Conservation (phyloP, 2,113 vertebrate species). For the Microcebus murinus region DNA sequence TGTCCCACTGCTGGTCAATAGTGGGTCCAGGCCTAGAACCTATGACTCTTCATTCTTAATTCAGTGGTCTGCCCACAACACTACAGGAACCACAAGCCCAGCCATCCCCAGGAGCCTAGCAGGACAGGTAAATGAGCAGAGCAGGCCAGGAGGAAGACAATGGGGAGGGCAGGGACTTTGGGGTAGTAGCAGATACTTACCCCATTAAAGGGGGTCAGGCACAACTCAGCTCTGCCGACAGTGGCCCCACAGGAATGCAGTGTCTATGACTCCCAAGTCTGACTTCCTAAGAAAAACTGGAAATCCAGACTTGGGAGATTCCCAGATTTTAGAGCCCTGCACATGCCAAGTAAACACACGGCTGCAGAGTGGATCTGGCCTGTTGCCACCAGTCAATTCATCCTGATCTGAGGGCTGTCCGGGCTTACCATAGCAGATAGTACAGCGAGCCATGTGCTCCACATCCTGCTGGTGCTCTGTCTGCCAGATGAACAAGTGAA, state of each 20-base stretch:
- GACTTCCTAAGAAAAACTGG: conserved; percentile 53
- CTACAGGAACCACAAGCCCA: background rate
- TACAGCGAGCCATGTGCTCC: conserved; percentile 81
- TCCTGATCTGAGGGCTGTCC: background rate
- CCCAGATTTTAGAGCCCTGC: background rate
- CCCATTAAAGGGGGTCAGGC: background rate
- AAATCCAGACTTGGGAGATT: background rate
- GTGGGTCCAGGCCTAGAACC: background rate
- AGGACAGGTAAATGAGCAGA: background rate
- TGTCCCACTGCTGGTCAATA: background rate
- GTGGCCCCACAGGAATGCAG: background rate
- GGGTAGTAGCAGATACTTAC: background rate
- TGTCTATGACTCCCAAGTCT: background rate
- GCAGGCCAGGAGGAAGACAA: background rate
- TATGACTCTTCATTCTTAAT: background rate
- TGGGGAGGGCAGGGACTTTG: background rate
- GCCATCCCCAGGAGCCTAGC: background rate
- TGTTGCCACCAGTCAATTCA: background rate
- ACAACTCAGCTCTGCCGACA: background rate
- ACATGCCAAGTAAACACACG: background rate
- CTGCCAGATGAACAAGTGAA: conserved; percentile 85
- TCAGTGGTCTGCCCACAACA: background rate
- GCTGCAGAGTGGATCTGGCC: background rate
- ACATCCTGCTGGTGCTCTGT: conserved; percentile 70
- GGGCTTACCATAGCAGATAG: conserved; percentile 90